These are phyloP conservation scores for Collichthys lucidus DNA, from an alignment of 2,113 vertebrate genomes.

Conservation along the genomic window DNA sequence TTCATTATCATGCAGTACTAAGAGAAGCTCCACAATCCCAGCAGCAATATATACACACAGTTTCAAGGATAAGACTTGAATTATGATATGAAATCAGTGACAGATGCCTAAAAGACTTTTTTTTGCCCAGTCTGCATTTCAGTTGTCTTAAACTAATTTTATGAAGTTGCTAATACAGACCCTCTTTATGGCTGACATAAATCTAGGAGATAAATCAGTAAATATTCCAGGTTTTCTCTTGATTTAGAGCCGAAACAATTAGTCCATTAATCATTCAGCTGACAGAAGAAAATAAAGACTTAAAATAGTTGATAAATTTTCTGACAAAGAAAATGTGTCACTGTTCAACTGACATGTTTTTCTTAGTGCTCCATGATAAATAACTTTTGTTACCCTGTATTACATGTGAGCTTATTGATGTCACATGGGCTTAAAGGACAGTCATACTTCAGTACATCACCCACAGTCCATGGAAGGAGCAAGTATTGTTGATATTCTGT, in stretches of 20 bases:
- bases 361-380: background rate
- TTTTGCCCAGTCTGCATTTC: background rate
- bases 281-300: no score
- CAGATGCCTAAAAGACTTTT: background rate
- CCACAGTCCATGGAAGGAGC: background rate
- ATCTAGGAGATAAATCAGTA: background rate
- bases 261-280: background rate
- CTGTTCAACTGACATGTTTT: background rate
- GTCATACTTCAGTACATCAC: background rate
- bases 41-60: background rate
- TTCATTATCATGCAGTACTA: background rate
- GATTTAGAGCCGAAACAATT: background rate
- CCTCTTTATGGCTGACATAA: background rate
- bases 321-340: no score
- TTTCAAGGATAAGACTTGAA: background rate
- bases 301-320: no score
- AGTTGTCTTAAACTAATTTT: background rate
- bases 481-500: slow-evolving; percentile 8
- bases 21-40: background rate
- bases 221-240: background rate
- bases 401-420: background rate
- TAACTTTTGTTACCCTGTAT: background rate
- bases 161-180: background rate
- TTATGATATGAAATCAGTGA: background rate
- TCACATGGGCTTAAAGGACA: background rate